Percentiles rank a stretch among this genome's conserved stretches.
phyloP scores from a whole-genome alignment of 2,888 invertebrate species.

The Parasteatoda lunata region DNA sequence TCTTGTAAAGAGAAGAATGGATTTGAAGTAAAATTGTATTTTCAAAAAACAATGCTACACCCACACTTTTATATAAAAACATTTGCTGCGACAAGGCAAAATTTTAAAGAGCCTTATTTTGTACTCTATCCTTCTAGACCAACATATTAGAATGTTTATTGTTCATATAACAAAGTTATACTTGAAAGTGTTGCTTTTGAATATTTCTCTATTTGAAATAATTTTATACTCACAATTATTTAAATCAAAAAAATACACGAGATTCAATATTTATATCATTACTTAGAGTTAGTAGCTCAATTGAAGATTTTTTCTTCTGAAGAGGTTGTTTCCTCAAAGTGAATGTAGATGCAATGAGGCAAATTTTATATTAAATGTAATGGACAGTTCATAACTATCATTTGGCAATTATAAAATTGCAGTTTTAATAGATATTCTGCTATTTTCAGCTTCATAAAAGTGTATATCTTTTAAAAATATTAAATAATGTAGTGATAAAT shows the following conservation, averaged over 20 bases:
- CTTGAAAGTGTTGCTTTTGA: conserved; percentile 4
- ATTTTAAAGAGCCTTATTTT: conserved; percentile 30
- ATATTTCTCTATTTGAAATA: conserved; percentile 14
- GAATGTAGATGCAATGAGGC: no score
- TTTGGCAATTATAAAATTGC: no score
- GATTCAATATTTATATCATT: conserved; percentile 2
- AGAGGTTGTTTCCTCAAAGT: no score
- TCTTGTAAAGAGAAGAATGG: no score
- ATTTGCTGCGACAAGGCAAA: conserved; percentile 2
- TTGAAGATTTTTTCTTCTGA: no score
- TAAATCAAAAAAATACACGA: background rate
- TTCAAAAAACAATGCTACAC: background rate
- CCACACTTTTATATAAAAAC: conserved; percentile 12
- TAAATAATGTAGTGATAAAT: no score
- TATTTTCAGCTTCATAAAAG: no score
- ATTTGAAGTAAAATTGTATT: background rate
- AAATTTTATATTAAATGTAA: no score
- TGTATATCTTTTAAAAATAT: no score
- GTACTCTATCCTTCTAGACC: background rate
- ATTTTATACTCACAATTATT: conserved; percentile 16
- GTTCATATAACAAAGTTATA: conserved; percentile 1
- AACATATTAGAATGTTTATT: background rate
- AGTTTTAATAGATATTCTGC: no score
- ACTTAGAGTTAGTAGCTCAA: background rate
- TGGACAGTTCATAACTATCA: no score